A percentile compares a stretch with the other conserved stretches of the same genome.
Evolutionary conservation across 2,888 invertebrate genomes (phyloP).

Genomic region (Aethes cnicana): DNA sequence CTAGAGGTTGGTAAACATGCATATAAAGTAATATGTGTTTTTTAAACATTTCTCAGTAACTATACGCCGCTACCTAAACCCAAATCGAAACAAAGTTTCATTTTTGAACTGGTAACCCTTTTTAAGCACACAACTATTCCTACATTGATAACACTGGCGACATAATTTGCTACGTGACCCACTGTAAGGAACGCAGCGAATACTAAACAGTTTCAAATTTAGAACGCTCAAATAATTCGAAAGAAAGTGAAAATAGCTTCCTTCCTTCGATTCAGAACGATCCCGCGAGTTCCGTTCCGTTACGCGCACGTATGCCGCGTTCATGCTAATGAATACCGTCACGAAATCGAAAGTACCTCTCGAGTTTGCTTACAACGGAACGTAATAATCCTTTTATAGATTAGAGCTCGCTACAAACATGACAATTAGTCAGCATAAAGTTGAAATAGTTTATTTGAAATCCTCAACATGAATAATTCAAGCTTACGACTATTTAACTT

Average conservation of each 20-base stretch:
- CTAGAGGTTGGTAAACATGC: too few relatives aligned
- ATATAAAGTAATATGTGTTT: too few relatives aligned
- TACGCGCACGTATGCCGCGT: conserved; percentile 72
- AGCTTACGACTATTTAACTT: neutral
- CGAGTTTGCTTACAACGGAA: conserved; percentile 49
- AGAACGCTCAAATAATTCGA: conserved; percentile 64
- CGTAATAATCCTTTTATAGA: conserved; percentile 40
- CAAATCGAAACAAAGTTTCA: too few relatives aligned
- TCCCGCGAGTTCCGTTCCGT: conserved; percentile 67
- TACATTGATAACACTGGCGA: neutral
- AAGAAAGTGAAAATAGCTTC: conserved; percentile 75
- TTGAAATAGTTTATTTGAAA: too few relatives aligned
- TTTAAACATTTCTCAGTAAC: too few relatives aligned
- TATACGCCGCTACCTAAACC: too few relatives aligned
- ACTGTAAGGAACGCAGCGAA: conserved; percentile 47
- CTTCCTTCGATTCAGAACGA: conserved; percentile 42
- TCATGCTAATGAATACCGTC: conserved; percentile 77
- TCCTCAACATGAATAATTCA: too few relatives aligned
- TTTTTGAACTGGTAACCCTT: too few relatives aligned
- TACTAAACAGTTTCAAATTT: conserved; percentile 64
- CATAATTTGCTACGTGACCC: neutral
- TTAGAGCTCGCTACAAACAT: neutral
- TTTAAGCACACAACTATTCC: too few relatives aligned
- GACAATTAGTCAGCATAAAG: too few relatives aligned
- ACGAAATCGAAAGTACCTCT: conserved; percentile 76